Conservation (phyloP, 2,888 invertebrate genomes). For the Campoplex nolae region DNA sequence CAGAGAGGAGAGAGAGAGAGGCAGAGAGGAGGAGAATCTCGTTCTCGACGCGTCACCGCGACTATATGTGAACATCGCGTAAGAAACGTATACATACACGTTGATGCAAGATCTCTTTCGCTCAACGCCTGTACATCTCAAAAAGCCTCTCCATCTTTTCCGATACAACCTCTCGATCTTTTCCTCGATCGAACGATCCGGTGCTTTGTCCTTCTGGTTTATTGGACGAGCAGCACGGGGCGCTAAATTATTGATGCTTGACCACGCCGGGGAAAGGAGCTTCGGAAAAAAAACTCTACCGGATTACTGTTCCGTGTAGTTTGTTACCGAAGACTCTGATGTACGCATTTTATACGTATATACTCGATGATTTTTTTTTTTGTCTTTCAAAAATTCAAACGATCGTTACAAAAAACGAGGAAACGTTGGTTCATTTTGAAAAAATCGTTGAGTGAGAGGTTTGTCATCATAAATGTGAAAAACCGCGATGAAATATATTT, state of each 20-base stretch:
- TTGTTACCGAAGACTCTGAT: neutral
- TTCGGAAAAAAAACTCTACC: constrained; percentile 12
- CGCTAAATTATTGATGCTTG: constrained; percentile 80
- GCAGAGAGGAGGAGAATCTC: constrained; percentile 54
- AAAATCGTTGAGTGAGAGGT: too few species aligned
- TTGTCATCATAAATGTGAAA: too few species aligned
- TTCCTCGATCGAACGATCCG: constrained; percentile 37
- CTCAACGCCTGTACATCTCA: constrained; percentile 53
- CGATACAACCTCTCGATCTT: constrained; percentile 42
- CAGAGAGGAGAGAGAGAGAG: constrained; percentile 39
- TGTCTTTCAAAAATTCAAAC: neutral
- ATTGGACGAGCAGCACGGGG: constrained; percentile 75
- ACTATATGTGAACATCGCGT: constrained; percentile 78
- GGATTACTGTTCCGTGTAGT: constrained; percentile 10
- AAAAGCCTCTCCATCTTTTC: constrained; percentile 34
- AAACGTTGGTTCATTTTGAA: too few species aligned
- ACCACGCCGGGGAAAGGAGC: constrained; percentile 67
- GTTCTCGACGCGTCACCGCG: constrained; percentile 77
- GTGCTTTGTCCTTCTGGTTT: constrained; percentile 70
- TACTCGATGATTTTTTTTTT: too few species aligned
- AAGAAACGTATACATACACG: constrained; percentile 74
- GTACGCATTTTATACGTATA: neutral
- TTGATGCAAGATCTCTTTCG: constrained; percentile 74
- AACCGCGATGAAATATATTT: too few species aligned
- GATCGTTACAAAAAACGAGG: neutral